These are phyloP conservation scores for Acanthosoma haemorrhoidale DNA, from an alignment of 2,888 invertebrate genomes.

Conservation along the genomic window DNA sequence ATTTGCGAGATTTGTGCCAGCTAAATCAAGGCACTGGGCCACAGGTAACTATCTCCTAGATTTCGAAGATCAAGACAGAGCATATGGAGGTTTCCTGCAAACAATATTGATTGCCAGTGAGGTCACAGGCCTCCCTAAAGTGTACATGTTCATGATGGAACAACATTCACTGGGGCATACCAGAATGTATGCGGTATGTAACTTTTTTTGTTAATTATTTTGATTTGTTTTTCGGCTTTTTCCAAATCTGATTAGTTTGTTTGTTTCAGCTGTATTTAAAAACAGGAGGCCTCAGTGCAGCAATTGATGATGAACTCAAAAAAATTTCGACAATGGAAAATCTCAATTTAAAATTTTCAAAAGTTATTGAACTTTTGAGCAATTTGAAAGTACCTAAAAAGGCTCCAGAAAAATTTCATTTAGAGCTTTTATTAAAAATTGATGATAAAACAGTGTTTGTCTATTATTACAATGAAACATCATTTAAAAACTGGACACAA, in stretches of 20 bases:
- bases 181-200: slow-evolving; percentile 56
- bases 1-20: slow-evolving; percentile 57
- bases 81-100: slow-evolving; percentile 56
- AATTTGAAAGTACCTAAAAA: slow-evolving; percentile 37
- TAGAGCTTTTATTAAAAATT: slow-evolving; percentile 42
- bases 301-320: slow-evolving; percentile 28
- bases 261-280: slow-evolving; percentile 40
- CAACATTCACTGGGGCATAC: slow-evolving; percentile 55
- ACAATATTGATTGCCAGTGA: slow-evolving; percentile 61
- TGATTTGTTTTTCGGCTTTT: not conserved
- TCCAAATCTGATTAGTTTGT: not conserved
- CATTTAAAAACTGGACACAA: slow-evolving; percentile 57
- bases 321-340: slow-evolving; percentile 27
- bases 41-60: slow-evolving; percentile 69
- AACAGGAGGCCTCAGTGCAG: slow-evolving; percentile 39
- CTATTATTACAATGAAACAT: slow-evolving; percentile 60
- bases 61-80: slow-evolving; percentile 58
- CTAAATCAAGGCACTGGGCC: slow-evolving; percentile 50
- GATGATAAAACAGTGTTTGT: slow-evolving; percentile 51
- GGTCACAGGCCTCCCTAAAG: slow-evolving; percentile 59
- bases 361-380: slow-evolving; percentile 38
- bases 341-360: slow-evolving; percentile 26
- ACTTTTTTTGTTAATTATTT: not conserved
- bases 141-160: slow-evolving; percentile 54
- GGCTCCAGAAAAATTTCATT: slow-evolving; percentile 40